These are phyloP conservation scores for Brotogeris chrysoptera DNA, from an alignment of 2,797 vertebrate genomes.

Conservation along the genomic window DNA sequence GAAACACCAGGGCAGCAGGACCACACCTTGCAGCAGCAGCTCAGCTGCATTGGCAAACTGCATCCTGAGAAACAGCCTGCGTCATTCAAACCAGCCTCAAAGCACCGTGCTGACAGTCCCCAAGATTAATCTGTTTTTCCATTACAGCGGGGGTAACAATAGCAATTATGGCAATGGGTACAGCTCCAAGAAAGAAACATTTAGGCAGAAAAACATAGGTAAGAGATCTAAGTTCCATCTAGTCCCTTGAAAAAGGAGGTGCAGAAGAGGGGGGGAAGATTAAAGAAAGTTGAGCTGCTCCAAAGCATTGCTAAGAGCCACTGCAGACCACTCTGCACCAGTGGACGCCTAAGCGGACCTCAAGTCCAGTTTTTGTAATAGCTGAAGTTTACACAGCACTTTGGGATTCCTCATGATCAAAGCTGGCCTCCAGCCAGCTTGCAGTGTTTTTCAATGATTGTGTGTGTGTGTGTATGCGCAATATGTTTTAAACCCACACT, in stretches of 20 bases:
- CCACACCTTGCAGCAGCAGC: background rate
- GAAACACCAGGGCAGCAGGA: rapidly evolving
- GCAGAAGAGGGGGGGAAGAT: background rate
- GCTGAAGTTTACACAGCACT: background rate
- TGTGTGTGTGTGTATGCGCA: background rate
- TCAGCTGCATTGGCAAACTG: background rate
- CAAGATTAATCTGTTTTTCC: background rate
- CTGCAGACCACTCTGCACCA: background rate
- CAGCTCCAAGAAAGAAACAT: background rate
- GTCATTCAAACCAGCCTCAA: background rate
- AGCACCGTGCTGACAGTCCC: background rate
- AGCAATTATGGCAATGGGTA: background rate
- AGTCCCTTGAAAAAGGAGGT: background rate
- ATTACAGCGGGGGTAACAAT: background rate
- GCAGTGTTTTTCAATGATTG: background rate
- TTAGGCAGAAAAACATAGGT: background rate
- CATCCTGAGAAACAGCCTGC: background rate
- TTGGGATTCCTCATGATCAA: background rate
- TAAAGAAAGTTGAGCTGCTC: background rate
- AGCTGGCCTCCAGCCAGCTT: background rate
- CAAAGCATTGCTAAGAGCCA: background rate
- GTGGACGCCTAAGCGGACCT: background rate
- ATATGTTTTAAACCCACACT: background rate
- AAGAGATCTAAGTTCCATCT: background rate
- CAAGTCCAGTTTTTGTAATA: background rate